phyloP scores from a whole-genome alignment of 2,888 invertebrate genomes.

The Polyommatus iphigenia region DNA sequence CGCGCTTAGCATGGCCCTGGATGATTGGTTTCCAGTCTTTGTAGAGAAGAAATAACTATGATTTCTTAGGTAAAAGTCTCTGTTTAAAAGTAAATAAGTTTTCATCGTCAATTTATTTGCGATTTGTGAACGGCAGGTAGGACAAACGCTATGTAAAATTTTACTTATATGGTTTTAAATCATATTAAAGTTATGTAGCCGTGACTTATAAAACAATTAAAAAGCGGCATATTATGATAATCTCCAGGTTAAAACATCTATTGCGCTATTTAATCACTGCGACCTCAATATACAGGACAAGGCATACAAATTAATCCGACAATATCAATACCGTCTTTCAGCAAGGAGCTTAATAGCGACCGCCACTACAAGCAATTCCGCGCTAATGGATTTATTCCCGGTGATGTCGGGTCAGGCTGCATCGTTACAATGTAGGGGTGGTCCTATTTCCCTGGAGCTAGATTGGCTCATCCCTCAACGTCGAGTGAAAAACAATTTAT shows the following conservation, averaged over 20 bases:
- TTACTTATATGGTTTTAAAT: too few relatives aligned
- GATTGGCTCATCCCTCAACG: slow-evolving; percentile 25
- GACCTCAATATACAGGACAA: neutral
- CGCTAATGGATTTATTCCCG: slow-evolving; percentile 17
- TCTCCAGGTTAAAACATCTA: neutral
- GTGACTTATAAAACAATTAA: too few relatives aligned
- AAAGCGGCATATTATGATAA: too few relatives aligned
- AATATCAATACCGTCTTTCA: neutral
- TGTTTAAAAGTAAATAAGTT: too few relatives aligned
- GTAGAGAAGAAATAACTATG: too few relatives aligned
- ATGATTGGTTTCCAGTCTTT: too few relatives aligned
- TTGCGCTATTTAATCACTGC: neutral
- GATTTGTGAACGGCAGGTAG: too few relatives aligned
- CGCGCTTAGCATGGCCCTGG: too few relatives aligned
- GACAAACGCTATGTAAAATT: too few relatives aligned
- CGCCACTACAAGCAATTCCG: slow-evolving; percentile 11
- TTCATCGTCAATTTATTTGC: too few relatives aligned
- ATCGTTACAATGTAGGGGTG: slow-evolving; percentile 17
- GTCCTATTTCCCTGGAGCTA: slow-evolving; percentile 21
- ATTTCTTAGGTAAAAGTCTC: too few relatives aligned
- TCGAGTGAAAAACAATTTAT: slow-evolving; percentile 20
- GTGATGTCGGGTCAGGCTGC: neutral
- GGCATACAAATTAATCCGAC: neutral
- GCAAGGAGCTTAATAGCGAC: neutral
- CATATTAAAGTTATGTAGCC: too few relatives aligned